Evolutionary conservation across 2,797 vertebrate species (phyloP), one percentile per base, ranked within the genome.

Genomic region (Danio tinwini): DNA sequence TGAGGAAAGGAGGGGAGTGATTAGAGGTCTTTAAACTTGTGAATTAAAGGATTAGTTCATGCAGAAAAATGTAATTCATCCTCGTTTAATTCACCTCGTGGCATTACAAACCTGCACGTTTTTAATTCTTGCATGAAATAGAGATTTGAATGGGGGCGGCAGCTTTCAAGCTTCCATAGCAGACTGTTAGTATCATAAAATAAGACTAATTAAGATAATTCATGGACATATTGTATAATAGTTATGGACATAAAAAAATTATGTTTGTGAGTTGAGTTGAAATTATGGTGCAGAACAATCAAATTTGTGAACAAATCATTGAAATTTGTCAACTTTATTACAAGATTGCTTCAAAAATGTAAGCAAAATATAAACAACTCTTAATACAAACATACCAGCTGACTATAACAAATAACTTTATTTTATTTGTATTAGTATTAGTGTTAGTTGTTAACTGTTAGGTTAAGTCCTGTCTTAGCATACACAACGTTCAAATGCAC

Each of bases 1-100:
- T 40, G 13, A 69, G 76, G 55, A 10, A 71, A 44, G 47, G 14
- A 39, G 61, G 73, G 71, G 50, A 59, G 61, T 79, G 70, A 85
- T 85, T 84, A 80, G 81, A 79, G 64, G 61, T 62, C 29, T 56
- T 61, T 44, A 74, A 73, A 73, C 72, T 56, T 58, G 71, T 67
- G 21, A 78, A 59, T 65, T 70, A 69, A 74, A 81, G 74, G 59
- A 72, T 72, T 58, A 72, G 52, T 47, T 72, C 7, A 14, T 56
- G 14, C 13, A 14, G 16, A 19, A n/a, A 11, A 65, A 14, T 0
- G 2, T 7, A 17, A 42, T 17, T 45, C 40, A 1, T 5, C 13
- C 5, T 52, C 12, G 52, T 52, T 52, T 52, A 13, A 6, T 3
- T 58, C 19, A 58, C 1, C 56, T 29, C 10, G 11, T 13, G 12